Percentiles rank a stretch among this genome's conserved stretches.
Evolutionary conservation across 1,140 invertebrate genomes (phyloP).

Genomic region (Matsumurasca onukii): DNA sequence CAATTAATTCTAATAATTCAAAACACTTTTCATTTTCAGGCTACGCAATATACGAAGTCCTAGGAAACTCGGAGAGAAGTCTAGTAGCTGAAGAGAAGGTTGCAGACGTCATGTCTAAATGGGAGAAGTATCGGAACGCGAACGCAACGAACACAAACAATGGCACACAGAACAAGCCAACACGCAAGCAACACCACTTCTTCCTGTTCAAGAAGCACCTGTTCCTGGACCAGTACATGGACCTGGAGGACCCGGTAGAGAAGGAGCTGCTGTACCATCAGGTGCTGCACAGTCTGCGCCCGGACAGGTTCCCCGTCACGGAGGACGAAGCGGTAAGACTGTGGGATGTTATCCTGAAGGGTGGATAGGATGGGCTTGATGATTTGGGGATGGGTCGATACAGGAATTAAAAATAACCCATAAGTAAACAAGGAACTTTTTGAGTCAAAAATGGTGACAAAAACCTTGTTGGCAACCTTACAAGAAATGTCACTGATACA

Average conservation of each 20-base stretch:
- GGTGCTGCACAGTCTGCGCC: slow-evolving; percentile 84
- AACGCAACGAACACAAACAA: slow-evolving; percentile 49
- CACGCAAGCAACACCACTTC: slow-evolving; percentile 53
- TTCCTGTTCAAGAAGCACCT: slow-evolving; percentile 92
- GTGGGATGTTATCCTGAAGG: no score
- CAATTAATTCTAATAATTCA: neutral
- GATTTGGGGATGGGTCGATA: no score
- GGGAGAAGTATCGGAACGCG: slow-evolving; percentile 80
- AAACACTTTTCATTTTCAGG: slow-evolving; percentile 47
- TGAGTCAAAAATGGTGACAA: no score
- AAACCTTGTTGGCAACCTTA: no score
- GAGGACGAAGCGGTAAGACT: slow-evolving; percentile 44
- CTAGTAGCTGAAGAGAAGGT: slow-evolving; percentile 84
- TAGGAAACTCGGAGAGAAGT: slow-evolving; percentile 80
- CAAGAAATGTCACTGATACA: no score
- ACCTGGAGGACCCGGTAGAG: slow-evolving; percentile 84
- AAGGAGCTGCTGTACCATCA: slow-evolving; percentile 97
- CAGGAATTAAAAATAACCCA: no score
- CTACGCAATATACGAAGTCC: slow-evolving; percentile 61
- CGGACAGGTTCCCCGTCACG: slow-evolving; percentile 64
- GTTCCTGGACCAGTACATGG: slow-evolving; percentile 84
- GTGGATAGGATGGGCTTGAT: no score
- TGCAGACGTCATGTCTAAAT: slow-evolving; percentile 92
- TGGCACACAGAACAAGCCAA: slow-evolving; percentile 46
- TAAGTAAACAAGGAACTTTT: no score